Evolutionary conservation across 2,797 vertebrate genomes (phyloP).

Genomic region (Lerista edwardsae): DNA sequence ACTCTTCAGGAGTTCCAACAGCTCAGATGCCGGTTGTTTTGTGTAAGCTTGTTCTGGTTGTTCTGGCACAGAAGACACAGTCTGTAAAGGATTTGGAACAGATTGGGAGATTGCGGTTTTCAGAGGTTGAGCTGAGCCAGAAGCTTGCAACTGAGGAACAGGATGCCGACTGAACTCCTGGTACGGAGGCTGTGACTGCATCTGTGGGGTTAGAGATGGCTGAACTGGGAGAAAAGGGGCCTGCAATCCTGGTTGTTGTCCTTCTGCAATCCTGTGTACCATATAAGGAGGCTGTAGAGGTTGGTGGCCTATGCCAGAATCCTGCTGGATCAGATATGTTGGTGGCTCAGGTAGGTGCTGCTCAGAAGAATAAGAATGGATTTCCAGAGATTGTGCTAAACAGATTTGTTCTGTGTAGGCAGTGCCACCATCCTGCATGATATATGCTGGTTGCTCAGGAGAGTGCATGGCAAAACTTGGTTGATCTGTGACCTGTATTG

Average conservation of each 20-base stretch:
- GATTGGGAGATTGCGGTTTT: slow-evolving; percentile 28
- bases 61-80: slow-evolving; percentile 29
- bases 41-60: slow-evolving; percentile 15
- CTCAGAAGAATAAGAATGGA: slow-evolving; percentile 16
- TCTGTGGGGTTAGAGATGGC: slow-evolving; percentile 16
- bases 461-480: slow-evolving; percentile 23
- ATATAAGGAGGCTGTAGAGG: slow-evolving; percentile 26
- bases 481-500: slow-evolving; percentile 29
- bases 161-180: slow-evolving; percentile 27
- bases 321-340: slow-evolving; percentile 29
- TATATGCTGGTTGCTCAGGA: slow-evolving; percentile 33
- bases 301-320: slow-evolving; percentile 22
- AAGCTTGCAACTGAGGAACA: slow-evolving; percentile 11
- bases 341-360: slow-evolving; percentile 23
- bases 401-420: slow-evolving; percentile 23
- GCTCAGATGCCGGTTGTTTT: slow-evolving; percentile 8
- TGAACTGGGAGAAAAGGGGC: slow-evolving; percentile 32
- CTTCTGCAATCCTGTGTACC: slow-evolving; percentile 8
- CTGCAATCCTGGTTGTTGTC: slow-evolving; percentile 11
- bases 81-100: slow-evolving; percentile 13
- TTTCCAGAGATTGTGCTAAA: slow-evolving; percentile 16
- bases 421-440: slow-evolving; percentile 26
- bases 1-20: background rate
- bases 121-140: slow-evolving; percentile 17
- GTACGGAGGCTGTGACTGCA: slow-evolving; percentile 36